Conservation (phyloP, 2,113 vertebrate genomes). For the Garra rufa region DNA sequence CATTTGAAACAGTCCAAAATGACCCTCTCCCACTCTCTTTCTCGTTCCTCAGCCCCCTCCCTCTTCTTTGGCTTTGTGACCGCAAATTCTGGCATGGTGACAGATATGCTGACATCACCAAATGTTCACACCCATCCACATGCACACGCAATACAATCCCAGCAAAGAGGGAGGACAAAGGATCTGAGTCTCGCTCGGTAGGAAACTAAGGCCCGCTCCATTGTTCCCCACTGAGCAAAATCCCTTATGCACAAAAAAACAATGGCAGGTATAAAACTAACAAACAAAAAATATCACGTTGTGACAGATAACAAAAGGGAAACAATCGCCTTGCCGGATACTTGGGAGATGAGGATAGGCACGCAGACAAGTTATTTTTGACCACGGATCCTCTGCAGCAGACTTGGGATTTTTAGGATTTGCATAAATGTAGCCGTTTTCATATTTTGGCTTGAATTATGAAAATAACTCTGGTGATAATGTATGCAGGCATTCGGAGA, state of each 20-base stretch:
- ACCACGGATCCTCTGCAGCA: constrained; percentile 1
- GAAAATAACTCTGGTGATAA: not conserved
- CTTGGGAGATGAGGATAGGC: constrained; percentile 31
- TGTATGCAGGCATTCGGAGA: not conserved
- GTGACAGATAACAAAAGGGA: constrained; percentile 23
- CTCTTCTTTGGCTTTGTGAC: constrained; percentile 46
- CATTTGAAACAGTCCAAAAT: not conserved
- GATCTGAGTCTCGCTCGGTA: constrained; percentile 60
- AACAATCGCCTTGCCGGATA: constrained; percentile 25
- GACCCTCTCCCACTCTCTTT: not conserved
- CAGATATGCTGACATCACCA: constrained; percentile 70
- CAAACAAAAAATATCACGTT: constrained; percentile 34
- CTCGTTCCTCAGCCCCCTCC: constrained; percentile 25
- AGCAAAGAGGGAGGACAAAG: constrained; percentile 53
- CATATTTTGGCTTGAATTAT: not conserved
- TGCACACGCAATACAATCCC: constrained; percentile 40
- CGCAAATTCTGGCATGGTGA: constrained; percentile 44
- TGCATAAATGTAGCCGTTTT: not conserved
- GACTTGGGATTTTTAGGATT: constrained; percentile 7
- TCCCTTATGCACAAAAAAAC: constrained; percentile 64
- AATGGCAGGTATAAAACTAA: constrained; percentile 71
- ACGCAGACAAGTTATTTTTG: constrained; percentile 24
- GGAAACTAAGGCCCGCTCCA: constrained; percentile 65
- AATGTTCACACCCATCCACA: constrained; percentile 50
- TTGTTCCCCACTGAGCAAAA: constrained; percentile 74